A percentile compares a stretch with the other conserved stretches of the same genome.
Evolutionary conservation across 2,888 invertebrate genomes (phyloP).

Genomic region (Leptinotarsa rubiginosa): DNA sequence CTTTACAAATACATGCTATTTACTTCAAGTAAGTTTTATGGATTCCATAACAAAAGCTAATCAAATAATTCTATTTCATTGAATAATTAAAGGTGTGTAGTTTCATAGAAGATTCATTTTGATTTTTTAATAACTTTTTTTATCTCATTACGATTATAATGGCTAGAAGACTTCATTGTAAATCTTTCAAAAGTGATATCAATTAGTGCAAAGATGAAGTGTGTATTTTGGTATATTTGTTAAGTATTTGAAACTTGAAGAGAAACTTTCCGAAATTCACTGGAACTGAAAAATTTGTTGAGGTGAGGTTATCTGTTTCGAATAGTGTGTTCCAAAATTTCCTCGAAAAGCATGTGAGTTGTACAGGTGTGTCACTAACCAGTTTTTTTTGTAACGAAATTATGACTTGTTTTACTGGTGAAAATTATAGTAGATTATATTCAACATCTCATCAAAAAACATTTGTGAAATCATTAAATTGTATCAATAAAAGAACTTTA

Average conservation of each 20-base stretch:
- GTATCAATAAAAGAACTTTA: too few species aligned
- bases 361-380: slow-evolving; percentile 18
- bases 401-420: background rate
- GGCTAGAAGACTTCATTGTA: background rate
- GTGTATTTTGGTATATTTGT: slow-evolving; percentile 25
- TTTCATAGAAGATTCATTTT: too few species aligned
- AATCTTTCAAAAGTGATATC: slow-evolving; percentile 9
- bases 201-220: slow-evolving; percentile 6
- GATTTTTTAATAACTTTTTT: background rate
- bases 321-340: background rate
- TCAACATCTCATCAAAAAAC: background rate
- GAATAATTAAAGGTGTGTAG: too few species aligned
- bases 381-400: background rate
- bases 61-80: too few species aligned
- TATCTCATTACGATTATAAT: background rate
- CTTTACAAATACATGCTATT: too few species aligned
- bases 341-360: slow-evolving; percentile 27
- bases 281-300: slow-evolving; percentile 52
- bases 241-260: slow-evolving; percentile 20
- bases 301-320: slow-evolving; percentile 49
- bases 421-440: slow-evolving; percentile 2
- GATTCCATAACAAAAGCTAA: too few species aligned
- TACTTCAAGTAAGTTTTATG: too few species aligned
- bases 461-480: too few species aligned
- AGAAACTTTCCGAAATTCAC: slow-evolving; percentile 47